Conservation (phyloP, 2,113 vertebrate genomes). For the Ageneiosus marmoratus region DNA sequence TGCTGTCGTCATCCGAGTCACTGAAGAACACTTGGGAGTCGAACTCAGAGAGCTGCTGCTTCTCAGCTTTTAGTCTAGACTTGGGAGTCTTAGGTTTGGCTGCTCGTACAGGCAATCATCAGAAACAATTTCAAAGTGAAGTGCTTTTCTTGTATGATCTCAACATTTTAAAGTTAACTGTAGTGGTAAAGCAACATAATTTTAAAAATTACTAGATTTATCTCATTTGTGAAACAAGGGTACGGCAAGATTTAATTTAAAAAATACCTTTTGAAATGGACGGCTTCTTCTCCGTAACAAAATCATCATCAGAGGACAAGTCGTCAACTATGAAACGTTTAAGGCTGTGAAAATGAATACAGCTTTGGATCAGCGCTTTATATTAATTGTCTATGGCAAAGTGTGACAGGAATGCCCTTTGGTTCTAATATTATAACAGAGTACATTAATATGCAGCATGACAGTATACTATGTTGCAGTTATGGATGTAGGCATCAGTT, state of each 20-base stretch:
- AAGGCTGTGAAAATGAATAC: conserved; percentile 56
- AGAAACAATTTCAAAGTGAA: background rate
- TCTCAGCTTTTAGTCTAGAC: conserved; percentile 41
- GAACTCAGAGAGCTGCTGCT: conserved; percentile 54
- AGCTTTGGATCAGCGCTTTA: background rate
- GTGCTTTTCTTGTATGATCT: background rate
- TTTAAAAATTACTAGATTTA: background rate
- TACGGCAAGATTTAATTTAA: background rate
- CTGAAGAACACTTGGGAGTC: conserved; percentile 70
- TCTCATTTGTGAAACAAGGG: background rate
- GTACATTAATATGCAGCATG: background rate
- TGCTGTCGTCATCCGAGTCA: conserved; percentile 74
- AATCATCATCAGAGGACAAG: conserved; percentile 73
- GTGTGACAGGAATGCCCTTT: background rate
- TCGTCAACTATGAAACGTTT: conserved; percentile 70
- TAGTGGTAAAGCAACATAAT: background rate
- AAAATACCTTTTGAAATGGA: conserved; percentile 61
- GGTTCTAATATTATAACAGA: background rate
- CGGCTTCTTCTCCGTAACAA: conserved; percentile 61
- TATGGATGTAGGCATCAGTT: background rate
- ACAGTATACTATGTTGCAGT: background rate
- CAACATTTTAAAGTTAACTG: background rate
- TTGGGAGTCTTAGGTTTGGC: conserved; percentile 52
- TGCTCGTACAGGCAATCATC: conserved; percentile 7
- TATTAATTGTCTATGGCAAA: background rate